Evolutionary conservation across 2,888 invertebrate genomes (phyloP).

Genomic region (Mesorhabditis sp.): DNA sequence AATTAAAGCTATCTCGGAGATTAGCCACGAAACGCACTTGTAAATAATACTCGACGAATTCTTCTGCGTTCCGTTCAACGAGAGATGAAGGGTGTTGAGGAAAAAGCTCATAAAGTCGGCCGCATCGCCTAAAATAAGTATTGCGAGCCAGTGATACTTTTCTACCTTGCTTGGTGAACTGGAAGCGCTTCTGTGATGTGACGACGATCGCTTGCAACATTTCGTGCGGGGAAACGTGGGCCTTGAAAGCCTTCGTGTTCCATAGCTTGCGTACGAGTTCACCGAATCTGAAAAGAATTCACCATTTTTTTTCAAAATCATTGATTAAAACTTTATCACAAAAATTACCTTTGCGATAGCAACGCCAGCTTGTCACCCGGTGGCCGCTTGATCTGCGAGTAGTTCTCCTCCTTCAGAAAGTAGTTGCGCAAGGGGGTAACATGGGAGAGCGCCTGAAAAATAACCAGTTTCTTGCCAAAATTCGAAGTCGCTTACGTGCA

Average conservation of each 20-base stretch:
- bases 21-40: conserved; percentile 61
- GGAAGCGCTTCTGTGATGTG: conserved; percentile 96
- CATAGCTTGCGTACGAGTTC: conserved; percentile 76
- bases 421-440: conserved; percentile 90
- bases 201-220: conserved; percentile 84
- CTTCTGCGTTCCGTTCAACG: conserved; percentile 82
- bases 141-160: neutral
- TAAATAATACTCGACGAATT: conserved; percentile 72
- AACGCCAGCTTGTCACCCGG: conserved; percentile 91
- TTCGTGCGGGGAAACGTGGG: conserved; percentile 98
- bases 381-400: conserved; percentile 76
- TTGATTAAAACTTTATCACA: neutral
- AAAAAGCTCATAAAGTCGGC: conserved; percentile 98
- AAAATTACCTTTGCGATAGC: conserved; percentile 70
- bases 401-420: conserved; percentile 88
- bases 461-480: neutral
- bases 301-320: neutral
- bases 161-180: conserved; percentile 91
- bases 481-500: conserved; percentile 70
- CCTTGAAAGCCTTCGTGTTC: conserved; percentile 98
- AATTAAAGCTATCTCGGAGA: conserved; percentile 7
- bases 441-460: conserved; percentile 79
- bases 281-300: conserved; percentile 28
- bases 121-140: conserved; percentile 75
- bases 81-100: conserved; percentile 87